Evolutionary conservation across 2,797 vertebrate species (phyloP), one percentile per base, ranked within the genome.

Genomic region (Takifugu ocellatus): DNA sequence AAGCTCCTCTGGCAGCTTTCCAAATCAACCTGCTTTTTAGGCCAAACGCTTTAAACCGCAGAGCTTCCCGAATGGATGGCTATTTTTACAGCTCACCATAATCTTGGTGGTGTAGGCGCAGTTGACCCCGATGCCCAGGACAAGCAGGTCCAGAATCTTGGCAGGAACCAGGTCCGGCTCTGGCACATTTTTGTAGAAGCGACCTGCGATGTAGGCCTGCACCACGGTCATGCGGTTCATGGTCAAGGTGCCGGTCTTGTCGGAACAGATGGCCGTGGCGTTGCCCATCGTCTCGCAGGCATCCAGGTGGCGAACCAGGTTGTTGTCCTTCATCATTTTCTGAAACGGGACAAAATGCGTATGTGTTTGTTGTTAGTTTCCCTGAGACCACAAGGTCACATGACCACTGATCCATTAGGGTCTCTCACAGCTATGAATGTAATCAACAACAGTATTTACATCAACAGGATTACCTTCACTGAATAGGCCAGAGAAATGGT

Each of bases 281-380:
- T 98, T 99, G 65, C 97, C 97, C 97, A 99, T 99, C 0, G 97
- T 99, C 82, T 99, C 97, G 6, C 97, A 99, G 29, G 97, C 97
- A 0, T 99, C 97, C 83, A 99, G 86, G 85, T 99, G 97, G 62
- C 97, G 88, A 14, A 99, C 97, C 60, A 99, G 86, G 73, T 99
- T 99, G 84, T 99, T 99, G 72, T 99, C 97, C 63, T 94, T 98
- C 97, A 99, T 99, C 96, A 99, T 99, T 99, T 99, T 99, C 97
- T 99, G 83, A 54, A 17, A 71, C 39, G 50, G 27, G 14, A 56
- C 6, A 50, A 61, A 7, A 17, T 31, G 29, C 31, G 10, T 2
- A 33, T 10, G 2, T 14, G 3, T 39, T 15, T 39, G 10, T 39
- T 14, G 36, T 10, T 33, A 3, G 31, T 11, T 33, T 10, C 31